Evolutionary conservation across 2,797 vertebrate species (phyloP).

Genomic region (Lepus townsendii): DNA sequence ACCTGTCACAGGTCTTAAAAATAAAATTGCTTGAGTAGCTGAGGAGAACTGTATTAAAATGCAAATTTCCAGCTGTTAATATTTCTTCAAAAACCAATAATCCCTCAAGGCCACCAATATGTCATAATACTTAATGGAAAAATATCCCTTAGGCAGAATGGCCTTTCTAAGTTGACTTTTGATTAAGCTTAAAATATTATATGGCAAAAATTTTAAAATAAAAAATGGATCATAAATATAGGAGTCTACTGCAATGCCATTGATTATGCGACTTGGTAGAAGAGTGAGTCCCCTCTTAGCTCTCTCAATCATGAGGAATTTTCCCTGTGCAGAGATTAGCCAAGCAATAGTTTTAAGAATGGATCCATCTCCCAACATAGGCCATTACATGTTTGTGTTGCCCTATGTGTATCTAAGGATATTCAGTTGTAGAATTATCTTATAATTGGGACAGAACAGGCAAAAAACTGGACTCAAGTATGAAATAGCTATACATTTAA

Average conservation of each 20-base stretch:
- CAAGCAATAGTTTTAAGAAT: slow-evolving; percentile 83
- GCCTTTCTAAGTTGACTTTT: slow-evolving; percentile 97
- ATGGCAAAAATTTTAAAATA: slow-evolving; percentile 89
- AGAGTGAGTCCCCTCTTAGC: slow-evolving; percentile 70
- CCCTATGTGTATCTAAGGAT: neutral
- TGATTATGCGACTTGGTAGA: slow-evolving; percentile 81
- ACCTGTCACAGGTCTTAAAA: slow-evolving; percentile 95
- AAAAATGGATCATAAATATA: slow-evolving; percentile 89
- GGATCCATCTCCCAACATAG: slow-evolving; percentile 8
- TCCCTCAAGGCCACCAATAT: slow-evolving; percentile 99
- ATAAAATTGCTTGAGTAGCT: slow-evolving; percentile 98
- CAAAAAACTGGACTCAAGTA: neutral
- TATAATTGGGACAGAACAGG: neutral
- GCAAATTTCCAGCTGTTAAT: slow-evolving; percentile 99
- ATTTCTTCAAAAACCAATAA: slow-evolving; percentile 99
- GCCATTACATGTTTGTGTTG: neutral
- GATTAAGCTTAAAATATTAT: slow-evolving; percentile 97
- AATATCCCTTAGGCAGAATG: slow-evolving; percentile 97
- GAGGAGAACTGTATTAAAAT: slow-evolving; percentile 99
- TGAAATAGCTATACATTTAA: neutral
- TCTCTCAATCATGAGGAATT: slow-evolving; percentile 85
- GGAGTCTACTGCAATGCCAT: slow-evolving; percentile 88
- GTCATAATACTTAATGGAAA: slow-evolving; percentile 99
- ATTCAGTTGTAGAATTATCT: neutral
- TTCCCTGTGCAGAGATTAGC: slow-evolving; percentile 83